phyloP scores from a whole-genome alignment of 2,888 invertebrate species.

The Leuctra nigra region DNA sequence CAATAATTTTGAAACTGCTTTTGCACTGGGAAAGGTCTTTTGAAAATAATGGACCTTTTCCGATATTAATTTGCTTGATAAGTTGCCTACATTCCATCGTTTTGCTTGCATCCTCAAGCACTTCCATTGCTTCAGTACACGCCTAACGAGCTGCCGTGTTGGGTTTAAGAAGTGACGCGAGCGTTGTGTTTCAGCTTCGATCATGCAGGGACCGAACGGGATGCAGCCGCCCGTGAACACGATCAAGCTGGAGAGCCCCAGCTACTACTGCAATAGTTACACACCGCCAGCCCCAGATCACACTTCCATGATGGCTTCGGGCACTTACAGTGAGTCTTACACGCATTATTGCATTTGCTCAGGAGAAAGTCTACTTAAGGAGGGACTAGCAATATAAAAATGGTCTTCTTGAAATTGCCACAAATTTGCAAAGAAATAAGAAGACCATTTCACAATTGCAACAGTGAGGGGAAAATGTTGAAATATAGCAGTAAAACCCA shows the following conservation, averaged over 20 bases:
- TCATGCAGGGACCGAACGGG: slow-evolving; percentile 78
- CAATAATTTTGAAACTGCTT: too few relatives aligned
- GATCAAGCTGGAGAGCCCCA: slow-evolving; percentile 75
- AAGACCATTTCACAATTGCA: too few relatives aligned
- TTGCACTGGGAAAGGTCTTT: too few relatives aligned
- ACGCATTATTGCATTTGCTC: slow-evolving; percentile 41
- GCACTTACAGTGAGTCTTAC: slow-evolving; percentile 64
- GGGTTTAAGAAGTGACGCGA: too few relatives aligned
- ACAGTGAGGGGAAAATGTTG: too few relatives aligned
- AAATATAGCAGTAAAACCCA: too few relatives aligned
- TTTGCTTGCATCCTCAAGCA: slow-evolving; percentile 1
- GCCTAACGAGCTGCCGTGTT: not conserved
- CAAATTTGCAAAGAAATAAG: too few relatives aligned
- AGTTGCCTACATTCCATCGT: not conserved
- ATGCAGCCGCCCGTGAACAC: slow-evolving; percentile 60
- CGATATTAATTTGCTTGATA: too few relatives aligned
- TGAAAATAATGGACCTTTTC: too few relatives aligned
- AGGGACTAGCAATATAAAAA: slow-evolving; percentile 46
- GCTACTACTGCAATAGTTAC: slow-evolving; percentile 77
- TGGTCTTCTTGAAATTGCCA: slow-evolving; percentile 47
- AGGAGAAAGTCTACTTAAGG: slow-evolving; percentile 41
- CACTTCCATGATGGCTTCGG: slow-evolving; percentile 61
- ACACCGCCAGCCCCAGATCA: slow-evolving; percentile 57
- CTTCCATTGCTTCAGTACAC: not conserved
- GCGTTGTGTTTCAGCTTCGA: slow-evolving; percentile 87